These are phyloP conservation scores for Acrobasis repandana DNA, from an alignment of 2,888 invertebrate species.

Conservation along the genomic window DNA sequence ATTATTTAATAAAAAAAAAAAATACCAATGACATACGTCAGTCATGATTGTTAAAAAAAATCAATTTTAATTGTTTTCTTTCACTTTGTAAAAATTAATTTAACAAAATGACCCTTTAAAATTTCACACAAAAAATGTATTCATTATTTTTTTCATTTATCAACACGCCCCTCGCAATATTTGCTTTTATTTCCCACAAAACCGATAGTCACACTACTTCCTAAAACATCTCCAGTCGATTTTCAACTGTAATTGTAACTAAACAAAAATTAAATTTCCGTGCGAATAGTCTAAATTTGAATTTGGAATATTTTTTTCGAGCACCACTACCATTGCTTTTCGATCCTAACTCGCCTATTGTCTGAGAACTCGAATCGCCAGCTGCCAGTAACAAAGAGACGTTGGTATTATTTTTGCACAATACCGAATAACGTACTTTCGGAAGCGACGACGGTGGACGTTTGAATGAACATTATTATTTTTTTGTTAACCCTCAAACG, in stretches of 20 bases:
- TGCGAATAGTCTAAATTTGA: neutral
- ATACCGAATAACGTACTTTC: constrained; percentile 20
- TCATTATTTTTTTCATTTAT: neutral
- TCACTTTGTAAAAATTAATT: neutral
- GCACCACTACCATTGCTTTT: constrained; percentile 8
- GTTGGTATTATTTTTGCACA: constrained; percentile 13
- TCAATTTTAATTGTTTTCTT: no score
- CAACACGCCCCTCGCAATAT: constrained; percentile 9
- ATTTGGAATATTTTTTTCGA: constrained; percentile 17
- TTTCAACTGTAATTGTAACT: neutral
- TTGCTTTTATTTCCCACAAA: constrained; percentile 13
- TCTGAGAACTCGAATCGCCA: constrained; percentile 15
- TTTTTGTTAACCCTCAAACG: constrained; percentile 3
- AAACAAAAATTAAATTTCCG: neutral
- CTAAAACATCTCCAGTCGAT: neutral
- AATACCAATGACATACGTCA: no score
- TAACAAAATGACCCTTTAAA: neutral
- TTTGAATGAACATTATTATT: constrained; percentile 16
- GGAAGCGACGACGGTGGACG: constrained; percentile 8
- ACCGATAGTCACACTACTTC: constrained; percentile 11
- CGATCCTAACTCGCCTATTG: constrained; percentile 14
- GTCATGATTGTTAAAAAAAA: no score
- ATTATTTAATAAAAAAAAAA: no score
- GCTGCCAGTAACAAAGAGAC: constrained; percentile 12
- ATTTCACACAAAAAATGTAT: neutral